Evolutionary conservation across 2,888 invertebrate species (phyloP).

Genomic region (Hydrotaea diabolus): DNA sequence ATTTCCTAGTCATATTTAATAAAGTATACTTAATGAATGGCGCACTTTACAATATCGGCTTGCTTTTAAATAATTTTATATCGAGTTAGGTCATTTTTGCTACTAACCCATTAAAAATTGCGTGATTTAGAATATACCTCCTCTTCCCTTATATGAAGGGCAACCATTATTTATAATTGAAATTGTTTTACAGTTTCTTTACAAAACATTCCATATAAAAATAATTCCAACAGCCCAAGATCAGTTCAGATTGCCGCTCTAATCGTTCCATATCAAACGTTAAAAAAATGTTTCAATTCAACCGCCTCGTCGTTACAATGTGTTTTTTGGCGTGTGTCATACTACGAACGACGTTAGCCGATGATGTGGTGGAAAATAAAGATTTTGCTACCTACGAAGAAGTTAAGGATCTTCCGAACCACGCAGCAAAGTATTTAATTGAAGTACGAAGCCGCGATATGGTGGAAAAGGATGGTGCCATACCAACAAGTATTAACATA

Average conservation of each 20-base stretch:
- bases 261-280: conserved; percentile 9
- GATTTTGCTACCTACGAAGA: conserved; percentile 77
- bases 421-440: conserved; percentile 83
- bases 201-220: conserved; percentile 28
- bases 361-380: neutral
- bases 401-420: conserved; percentile 80
- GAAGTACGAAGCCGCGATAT: conserved; percentile 88
- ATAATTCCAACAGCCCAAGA: neutral
- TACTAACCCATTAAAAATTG: neutral
- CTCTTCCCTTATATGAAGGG: conserved; percentile 31
- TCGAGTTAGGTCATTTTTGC: neutral
- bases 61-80: neutral
- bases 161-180: neutral
- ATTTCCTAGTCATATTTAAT: no score
- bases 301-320: neutral
- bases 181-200: neutral
- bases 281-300: conserved; percentile 10
- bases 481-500: conserved; percentile 87
- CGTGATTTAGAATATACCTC: conserved; percentile 1
- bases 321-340: conserved; percentile 38
- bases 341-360: conserved; percentile 11
- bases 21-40: no score
- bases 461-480: conserved; percentile 85
- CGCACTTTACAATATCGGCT: no score
- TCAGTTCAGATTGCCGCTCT: conserved; percentile 12